Conservation (phyloP, 2,113 vertebrate species). For the Clarias macrocephalus region DNA sequence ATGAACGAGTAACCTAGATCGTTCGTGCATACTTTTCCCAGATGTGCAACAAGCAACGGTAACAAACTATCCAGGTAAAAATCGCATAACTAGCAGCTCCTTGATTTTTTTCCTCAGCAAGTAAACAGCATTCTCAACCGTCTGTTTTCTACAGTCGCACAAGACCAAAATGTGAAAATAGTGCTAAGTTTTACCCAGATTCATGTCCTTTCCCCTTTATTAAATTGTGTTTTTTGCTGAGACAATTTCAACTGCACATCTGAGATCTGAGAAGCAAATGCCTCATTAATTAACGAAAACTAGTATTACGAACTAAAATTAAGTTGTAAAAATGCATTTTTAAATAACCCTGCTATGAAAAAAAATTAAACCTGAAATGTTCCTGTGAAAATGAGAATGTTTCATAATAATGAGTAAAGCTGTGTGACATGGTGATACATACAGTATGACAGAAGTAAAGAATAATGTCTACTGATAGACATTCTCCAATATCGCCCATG, state of each 20-base stretch:
- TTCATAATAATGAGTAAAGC: not conserved
- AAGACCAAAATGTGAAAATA: not conserved
- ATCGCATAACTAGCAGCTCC: not conserved
- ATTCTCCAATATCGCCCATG: not conserved
- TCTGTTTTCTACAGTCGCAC: not conserved
- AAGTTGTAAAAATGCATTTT: too few relatives aligned
- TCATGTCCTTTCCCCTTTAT: not conserved
- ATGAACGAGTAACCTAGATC: not conserved
- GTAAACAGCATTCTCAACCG: not conserved
- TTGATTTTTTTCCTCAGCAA: not conserved
- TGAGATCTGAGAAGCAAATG: not conserved
- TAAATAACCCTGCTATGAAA: not conserved
- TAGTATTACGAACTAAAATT: too few relatives aligned
- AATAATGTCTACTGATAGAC: not conserved
- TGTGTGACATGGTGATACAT: not conserved
- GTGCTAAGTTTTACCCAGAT: not conserved
- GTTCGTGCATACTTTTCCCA: not conserved
- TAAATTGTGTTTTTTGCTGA: not conserved
- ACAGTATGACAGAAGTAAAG: too few relatives aligned
- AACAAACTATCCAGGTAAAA: slow-evolving; percentile 1
- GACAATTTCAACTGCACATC: not conserved
- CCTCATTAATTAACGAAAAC: not conserved
- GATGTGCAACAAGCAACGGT: slow-evolving; percentile 12
- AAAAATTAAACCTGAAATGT: not conserved
- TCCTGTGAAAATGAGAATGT: not conserved